phyloP scores from a whole-genome alignment of 2,888 invertebrate species.

The Sinodicranocentrus sp. region DNA sequence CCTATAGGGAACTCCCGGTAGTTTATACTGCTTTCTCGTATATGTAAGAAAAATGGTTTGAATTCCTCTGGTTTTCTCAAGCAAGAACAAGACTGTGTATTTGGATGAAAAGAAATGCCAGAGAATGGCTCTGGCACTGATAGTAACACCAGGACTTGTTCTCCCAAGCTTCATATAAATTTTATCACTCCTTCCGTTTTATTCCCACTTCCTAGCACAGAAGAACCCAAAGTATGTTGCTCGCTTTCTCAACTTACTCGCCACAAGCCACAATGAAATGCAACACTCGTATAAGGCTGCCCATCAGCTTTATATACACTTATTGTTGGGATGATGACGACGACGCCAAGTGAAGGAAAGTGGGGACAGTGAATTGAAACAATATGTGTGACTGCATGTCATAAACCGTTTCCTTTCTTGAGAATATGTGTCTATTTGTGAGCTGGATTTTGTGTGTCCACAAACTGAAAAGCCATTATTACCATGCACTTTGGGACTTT shows the following conservation, averaged over 20 bases:
- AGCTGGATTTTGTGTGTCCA: background rate
- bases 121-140: slow-evolving; percentile 11
- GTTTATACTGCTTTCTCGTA: background rate
- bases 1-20: background rate
- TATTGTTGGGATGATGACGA: background rate
- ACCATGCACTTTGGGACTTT: slow-evolving; percentile 41
- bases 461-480: slow-evolving; percentile 53
- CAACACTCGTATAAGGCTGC: slow-evolving; percentile 1
- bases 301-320: background rate
- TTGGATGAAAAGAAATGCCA: background rate
- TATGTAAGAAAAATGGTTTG: slow-evolving; percentile 47
- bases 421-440: slow-evolving; percentile 1
- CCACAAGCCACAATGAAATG: background rate
- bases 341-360: background rate
- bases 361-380: slow-evolving; percentile 55
- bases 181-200: slow-evolving; percentile 60
- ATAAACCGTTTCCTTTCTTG: slow-evolving; percentile 25
- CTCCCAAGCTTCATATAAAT: slow-evolving; percentile 63
- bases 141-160: slow-evolving; percentile 3
- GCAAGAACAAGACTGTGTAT: slow-evolving; percentile 13
- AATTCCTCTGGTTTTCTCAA: slow-evolving; percentile 38
- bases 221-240: background rate
- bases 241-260: background rate
- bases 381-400: slow-evolving; percentile 39
- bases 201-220: slow-evolving; percentile 39